These are phyloP conservation scores for Hephaestus fuliginosus DNA, from an alignment of 2,797 vertebrate species.

Conservation along the genomic window DNA sequence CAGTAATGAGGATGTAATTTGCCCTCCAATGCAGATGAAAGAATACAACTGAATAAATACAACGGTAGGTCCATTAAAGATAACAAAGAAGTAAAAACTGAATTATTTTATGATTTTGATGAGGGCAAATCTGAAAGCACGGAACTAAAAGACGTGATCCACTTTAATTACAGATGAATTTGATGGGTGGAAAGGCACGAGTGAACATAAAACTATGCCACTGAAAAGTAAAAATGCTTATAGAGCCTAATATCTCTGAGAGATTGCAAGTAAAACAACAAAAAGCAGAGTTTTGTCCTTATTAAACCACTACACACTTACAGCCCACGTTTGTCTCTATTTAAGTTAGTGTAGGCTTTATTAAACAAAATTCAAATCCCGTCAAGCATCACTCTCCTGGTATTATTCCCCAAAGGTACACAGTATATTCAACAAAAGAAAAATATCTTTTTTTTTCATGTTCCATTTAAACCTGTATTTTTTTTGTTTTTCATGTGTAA, in stretches of 20 bases:
- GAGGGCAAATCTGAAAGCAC: slow-evolving; percentile 25
- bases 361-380: slow-evolving; percentile 26
- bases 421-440: slow-evolving; percentile 8
- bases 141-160: slow-evolving; percentile 30
- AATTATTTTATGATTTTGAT: slow-evolving; percentile 32
- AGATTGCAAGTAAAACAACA: background rate
- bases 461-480: background rate
- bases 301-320: slow-evolving; percentile 9
- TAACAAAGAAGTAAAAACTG: slow-evolving; percentile 23
- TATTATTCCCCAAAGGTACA: background rate
- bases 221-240: background rate
- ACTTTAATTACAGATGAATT: slow-evolving; percentile 22
- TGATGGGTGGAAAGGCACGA: background rate
- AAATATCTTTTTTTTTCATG: background rate
- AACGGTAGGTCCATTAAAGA: slow-evolving; percentile 34
- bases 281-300: background rate
- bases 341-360: background rate
- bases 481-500: slow-evolving; percentile 12
- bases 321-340: slow-evolving; percentile 6
- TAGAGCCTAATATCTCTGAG: background rate
- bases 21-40: slow-evolving; percentile 29
- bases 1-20: slow-evolving; percentile 52
- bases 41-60: slow-evolving; percentile 44
- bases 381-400: background rate
- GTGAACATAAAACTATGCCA: background rate